These are phyloP conservation scores for Euzophera pinguis DNA, from an alignment of 2,888 invertebrate genomes.

Conservation along the genomic window DNA sequence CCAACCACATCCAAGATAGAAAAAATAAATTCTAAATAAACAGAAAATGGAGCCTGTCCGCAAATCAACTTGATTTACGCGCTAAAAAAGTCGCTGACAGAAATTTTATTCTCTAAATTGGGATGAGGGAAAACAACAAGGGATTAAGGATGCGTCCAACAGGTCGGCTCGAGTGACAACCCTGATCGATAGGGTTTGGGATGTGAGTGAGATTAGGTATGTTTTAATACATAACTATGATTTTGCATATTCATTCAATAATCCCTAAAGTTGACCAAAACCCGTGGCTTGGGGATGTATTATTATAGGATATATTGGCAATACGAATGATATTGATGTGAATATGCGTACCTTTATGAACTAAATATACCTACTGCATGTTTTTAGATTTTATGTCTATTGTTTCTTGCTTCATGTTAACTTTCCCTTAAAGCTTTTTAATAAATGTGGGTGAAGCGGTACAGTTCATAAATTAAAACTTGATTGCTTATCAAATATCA, in stretches of 20 bases:
- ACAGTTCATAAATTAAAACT: too few species aligned
- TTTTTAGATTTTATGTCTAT: too few species aligned
- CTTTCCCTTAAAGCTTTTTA: too few species aligned
- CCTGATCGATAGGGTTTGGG: constrained; percentile 2
- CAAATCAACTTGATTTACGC: constrained; percentile 6
- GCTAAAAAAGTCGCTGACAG: constrained; percentile 1
- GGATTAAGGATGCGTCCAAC: constrained; percentile 2
- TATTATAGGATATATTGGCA: too few species aligned
- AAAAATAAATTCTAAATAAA: neutral
- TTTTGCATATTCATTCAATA: neutral
- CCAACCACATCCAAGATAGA: neutral
- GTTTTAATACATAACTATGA: neutral
- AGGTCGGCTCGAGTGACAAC: constrained; percentile 1
- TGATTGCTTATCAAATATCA: too few species aligned
- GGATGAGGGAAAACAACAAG: constrained; percentile 2
- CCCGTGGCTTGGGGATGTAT: too few species aligned
- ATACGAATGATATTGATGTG: too few species aligned
- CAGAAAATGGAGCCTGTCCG: neutral
- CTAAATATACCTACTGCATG: too few species aligned
- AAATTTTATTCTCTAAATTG: constrained; percentile 5
- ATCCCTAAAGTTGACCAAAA: neutral
- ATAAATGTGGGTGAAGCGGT: too few species aligned
- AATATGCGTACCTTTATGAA: too few species aligned
- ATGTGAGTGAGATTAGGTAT: neutral
- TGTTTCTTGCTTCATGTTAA: too few species aligned